Base-by-base conservation (phyloP, 2,888 invertebrate genomes). In the Caenorhabditis sp. region DNA sequence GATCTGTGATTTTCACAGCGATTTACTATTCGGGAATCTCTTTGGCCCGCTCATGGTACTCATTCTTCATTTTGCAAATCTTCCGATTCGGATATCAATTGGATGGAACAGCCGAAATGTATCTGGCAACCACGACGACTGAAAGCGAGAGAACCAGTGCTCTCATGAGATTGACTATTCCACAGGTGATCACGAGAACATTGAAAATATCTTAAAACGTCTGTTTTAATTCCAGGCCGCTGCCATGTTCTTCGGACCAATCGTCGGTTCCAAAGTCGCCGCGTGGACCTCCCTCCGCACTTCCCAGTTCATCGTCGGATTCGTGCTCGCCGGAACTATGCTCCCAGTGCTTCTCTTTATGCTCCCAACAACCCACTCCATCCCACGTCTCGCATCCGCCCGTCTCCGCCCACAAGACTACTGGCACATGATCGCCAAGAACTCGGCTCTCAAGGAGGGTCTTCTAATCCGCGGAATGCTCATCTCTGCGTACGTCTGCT, bases 81-180 rank as follows among this genome's bases (percentile, higher is more conserved):
- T 71, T 92, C 20, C 87, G 91, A 26, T 71, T 91, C 65, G 91
- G 90, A 20, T 91, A 90, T 79, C 91, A 91, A 67, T 83, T 91
- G 26, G 91, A 91, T 76, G 85, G 86, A 74, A 90, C 89, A 18
- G 90, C 91, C 20, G 91, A 91, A 71, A 91, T 91, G 91, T 92
- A 91, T 71, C 70, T 92, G 71, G 91, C 91, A 9, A 91, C 91
- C 0, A 88, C 88, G 3, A 90, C 91, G 24, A 89, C 89, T 2
- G 91, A 92, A 72, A 80, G 89, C 22, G 90, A 92, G 58, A 80
- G 91, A 65, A 90, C 91, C 20, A 81, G 84, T 11, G 89, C 91
- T 22, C 81, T 91, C 47, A 88, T 91, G 89, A 83, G 85, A 68
- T 86, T 91, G 22, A 87, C 89, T 51, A 82, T 91, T 50, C 91